Conservation (phyloP, 2,797 vertebrate genomes). For the Protosalanx chinensis region DNA sequence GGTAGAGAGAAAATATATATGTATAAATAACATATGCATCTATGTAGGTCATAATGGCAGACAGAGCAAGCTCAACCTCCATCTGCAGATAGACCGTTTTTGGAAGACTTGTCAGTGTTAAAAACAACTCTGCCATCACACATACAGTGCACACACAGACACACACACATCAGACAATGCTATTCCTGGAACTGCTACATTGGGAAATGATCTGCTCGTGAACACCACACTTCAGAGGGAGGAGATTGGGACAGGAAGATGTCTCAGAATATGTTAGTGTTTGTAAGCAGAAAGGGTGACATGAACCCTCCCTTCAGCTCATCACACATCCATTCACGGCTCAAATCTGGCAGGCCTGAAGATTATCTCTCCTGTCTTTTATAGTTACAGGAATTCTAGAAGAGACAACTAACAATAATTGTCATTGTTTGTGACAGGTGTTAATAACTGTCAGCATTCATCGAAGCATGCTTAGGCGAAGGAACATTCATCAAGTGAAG, state of each 20-base stretch:
- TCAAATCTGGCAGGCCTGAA: neutral
- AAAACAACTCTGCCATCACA: neutral
- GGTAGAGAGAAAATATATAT: neutral
- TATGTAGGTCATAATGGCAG: neutral
- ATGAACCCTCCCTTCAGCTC: neutral
- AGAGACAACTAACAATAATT: neutral
- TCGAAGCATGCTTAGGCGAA: neutral
- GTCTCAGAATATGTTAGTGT: neutral
- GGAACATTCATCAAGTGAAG: neutral
- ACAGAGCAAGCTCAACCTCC: neutral
- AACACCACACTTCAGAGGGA: neutral
- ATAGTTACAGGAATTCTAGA: neutral
- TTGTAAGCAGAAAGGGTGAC: neutral
- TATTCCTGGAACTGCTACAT: constrained; percentile 1
- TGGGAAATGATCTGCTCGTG: neutral
- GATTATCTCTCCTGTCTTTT: neutral
- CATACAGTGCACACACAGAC: neutral
- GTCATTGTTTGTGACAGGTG: neutral
- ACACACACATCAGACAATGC: neutral
- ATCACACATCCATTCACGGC: neutral
- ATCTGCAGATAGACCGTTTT: neutral
- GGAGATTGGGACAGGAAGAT: neutral
- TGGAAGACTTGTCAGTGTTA: no score
- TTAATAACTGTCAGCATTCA: neutral
- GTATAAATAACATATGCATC: neutral